A percentile compares a stretch with the other conserved stretches of the same genome.
Evolutionary conservation across 2,888 invertebrate species (phyloP).

Genomic region (Elegia similella): DNA sequence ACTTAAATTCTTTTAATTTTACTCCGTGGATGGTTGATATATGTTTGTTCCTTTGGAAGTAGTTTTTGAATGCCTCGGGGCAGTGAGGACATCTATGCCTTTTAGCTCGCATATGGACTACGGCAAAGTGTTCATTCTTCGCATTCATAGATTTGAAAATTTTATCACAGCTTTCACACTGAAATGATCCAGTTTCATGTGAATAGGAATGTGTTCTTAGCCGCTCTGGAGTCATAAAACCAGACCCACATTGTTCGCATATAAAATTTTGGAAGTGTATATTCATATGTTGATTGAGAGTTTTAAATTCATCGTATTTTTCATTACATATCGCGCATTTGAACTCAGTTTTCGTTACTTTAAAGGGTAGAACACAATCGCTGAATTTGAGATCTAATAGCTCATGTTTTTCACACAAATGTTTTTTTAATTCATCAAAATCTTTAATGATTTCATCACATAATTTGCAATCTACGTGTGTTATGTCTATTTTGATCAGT

Average conservation of each 20-base stretch:
- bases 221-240: slow-evolving; percentile 65
- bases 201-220: slow-evolving; percentile 60
- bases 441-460: slow-evolving; percentile 46
- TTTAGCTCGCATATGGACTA: slow-evolving; percentile 70
- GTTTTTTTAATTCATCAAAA: slow-evolving; percentile 49
- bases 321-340: slow-evolving; percentile 57
- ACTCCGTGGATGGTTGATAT: slow-evolving; percentile 57
- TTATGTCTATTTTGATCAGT: slow-evolving; percentile 64
- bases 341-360: slow-evolving; percentile 45
- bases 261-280: slow-evolving; percentile 70
- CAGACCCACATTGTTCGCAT: slow-evolving; percentile 68
- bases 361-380: slow-evolving; percentile 64
- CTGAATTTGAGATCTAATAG: slow-evolving; percentile 47
- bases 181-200: slow-evolving; percentile 59
- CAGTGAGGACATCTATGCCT: slow-evolving; percentile 69
- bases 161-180: slow-evolving; percentile 74
- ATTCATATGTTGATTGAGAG: slow-evolving; percentile 73
- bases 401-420: slow-evolving; percentile 52
- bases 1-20: slow-evolving; percentile 68
- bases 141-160: slow-evolving; percentile 70
- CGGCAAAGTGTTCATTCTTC: slow-evolving; percentile 72
- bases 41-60: slow-evolving; percentile 71
- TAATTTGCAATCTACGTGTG: slow-evolving; percentile 54
- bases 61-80: slow-evolving; percentile 62
- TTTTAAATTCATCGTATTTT: slow-evolving; percentile 58